Percentiles rank a stretch among this genome's conserved stretches.
These are phyloP conservation scores for Platygyra sinensis DNA, from an alignment of 64 coral and sea anemone species.

Conservation along the genomic window DNA sequence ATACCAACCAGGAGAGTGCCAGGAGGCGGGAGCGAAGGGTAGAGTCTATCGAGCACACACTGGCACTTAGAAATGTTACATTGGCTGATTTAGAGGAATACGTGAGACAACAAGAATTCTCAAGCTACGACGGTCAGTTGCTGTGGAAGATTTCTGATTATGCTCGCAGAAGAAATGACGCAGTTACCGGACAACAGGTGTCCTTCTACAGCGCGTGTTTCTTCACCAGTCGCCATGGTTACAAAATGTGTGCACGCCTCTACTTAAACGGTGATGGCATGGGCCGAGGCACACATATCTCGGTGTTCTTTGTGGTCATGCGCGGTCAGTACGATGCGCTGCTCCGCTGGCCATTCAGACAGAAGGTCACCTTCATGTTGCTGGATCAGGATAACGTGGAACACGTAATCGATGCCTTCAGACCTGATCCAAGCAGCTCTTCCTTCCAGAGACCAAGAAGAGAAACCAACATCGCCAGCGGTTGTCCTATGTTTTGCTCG, in stretches of 20 bases:
- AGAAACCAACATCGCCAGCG: too few species aligned
- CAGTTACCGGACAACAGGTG: background rate
- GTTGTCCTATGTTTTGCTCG: too few species aligned
- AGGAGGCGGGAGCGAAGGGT: background rate
- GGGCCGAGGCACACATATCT: too few species aligned
- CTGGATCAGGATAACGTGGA: background rate
- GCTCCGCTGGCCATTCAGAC: too few species aligned
- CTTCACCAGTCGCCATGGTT: background rate
- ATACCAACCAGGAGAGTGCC: background rate
- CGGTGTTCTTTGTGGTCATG: too few species aligned
- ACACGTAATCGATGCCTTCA: background rate
- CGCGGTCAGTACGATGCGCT: too few species aligned
- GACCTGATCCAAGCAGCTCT: background rate
- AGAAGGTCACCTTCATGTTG: too few species aligned
- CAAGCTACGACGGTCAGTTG: background rate
- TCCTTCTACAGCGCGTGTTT: background rate
- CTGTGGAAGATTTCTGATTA: background rate
- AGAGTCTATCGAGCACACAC: conserved; percentile 18
- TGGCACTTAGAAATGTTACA: conserved; percentile 37
- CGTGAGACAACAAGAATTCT: background rate
- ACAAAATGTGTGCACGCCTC: background rate
- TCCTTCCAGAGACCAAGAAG: background rate
- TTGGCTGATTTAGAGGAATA: conserved; percentile 18
- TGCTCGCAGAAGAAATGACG: background rate
- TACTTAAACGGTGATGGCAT: too few species aligned